Conservation (phyloP, 2,797 vertebrate species). For the Falco concolor region DNA sequence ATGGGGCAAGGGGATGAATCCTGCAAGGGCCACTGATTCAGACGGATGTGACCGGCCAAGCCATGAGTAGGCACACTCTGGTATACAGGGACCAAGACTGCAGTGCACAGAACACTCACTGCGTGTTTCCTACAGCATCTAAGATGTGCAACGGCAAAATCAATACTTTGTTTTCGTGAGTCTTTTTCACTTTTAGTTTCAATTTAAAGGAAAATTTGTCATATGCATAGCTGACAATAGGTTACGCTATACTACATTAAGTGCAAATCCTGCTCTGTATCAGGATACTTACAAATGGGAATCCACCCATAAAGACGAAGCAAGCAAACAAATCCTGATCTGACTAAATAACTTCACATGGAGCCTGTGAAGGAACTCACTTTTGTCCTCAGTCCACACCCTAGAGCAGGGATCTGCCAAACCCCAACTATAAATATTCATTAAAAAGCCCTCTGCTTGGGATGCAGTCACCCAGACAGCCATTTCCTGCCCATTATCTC, state of each 20-base stretch:
- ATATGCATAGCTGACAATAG: not conserved
- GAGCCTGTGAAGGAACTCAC: constrained; percentile 26
- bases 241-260: not conserved
- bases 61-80: not conserved
- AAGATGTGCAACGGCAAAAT: not conserved
- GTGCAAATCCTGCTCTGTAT: not conserved
- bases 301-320: constrained; percentile 12
- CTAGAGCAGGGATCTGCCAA: constrained; percentile 44
- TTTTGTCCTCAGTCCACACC: constrained; percentile 49
- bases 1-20: not conserved
- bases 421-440: constrained; percentile 62
- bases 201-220: not conserved
- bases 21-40: not conserved
- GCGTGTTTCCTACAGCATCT: not conserved
- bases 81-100: not conserved
- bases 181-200: not conserved
- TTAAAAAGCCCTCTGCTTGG: constrained; percentile 48
- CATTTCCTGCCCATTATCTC: constrained; percentile 61
- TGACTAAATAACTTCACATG: constrained; percentile 28
- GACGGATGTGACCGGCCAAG: not conserved
- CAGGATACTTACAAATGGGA: not conserved
- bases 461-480: constrained; percentile 56
- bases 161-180: not conserved
- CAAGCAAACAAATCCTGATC: constrained; percentile 10
- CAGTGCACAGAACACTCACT: not conserved